Evolutionary conservation across 2,888 invertebrate genomes (phyloP), one percentile per base, ranked within the genome.

Genomic region (Gandaritis pyraliata): DNA sequence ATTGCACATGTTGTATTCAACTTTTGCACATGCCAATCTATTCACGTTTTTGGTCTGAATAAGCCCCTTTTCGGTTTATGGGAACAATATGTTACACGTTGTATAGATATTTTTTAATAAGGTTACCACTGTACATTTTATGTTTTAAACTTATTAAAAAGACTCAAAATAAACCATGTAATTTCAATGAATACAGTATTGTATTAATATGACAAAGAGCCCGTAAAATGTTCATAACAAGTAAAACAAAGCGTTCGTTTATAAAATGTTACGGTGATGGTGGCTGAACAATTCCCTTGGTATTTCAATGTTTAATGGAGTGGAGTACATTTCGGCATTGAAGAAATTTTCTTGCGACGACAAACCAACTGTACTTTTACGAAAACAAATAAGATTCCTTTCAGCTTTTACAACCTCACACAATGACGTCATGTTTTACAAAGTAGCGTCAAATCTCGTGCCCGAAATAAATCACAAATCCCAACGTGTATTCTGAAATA

Each of bases 401-500:
- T 6, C 23, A 50, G n/a, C 7, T 12, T 11, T 47, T 29, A n/a
- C 8, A 10, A 0, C 8, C 8, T 13, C n/a, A 29, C 16, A 30
- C 23, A 36, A 46, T 60, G 38, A 56, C 55, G 55, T 56, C 57
- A 64, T 39, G 29, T 39, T 18, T 46, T 46, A 54, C 41, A 56
- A 61, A 49, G 16, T 61, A 49, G 53, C 48, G 12, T 58, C 59
- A 61, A 56, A 64, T 56, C 68, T 59, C 63, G 54, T 54, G 55
- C 61, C 65, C 57, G 52, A 69, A 69, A 71, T 71, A 71, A 59
- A 61, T 64, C 54, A 38, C 55, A 56, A 61, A 65, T 64, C 57
- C 58, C 64, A 65, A 58, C 65, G 59, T 60, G 58, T 41, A 13
- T 45, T 51, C 55, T 52, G 58, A 65, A 66, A 68, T 58, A 62